Base-by-base conservation (phyloP, 1,140 invertebrate species). In the Platorchestia sp. region DNA sequence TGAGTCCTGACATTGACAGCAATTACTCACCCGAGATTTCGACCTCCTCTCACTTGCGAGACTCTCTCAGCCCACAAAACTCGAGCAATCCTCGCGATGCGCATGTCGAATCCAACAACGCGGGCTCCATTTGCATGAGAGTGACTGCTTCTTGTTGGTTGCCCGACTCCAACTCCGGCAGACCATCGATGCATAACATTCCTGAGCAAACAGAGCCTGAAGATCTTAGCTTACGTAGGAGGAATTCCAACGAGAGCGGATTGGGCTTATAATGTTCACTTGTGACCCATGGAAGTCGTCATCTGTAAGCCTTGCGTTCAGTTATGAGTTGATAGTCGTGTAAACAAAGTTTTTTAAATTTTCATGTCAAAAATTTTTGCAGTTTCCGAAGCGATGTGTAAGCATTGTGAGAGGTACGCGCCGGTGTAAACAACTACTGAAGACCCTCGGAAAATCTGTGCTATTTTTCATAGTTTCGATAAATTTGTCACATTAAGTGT, bases 161-260 rank as follows among this genome's bases (percentile, higher is more conserved):
- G 22, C 45, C 45, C 6, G 95, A 95, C n/a, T 75, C 89, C 51
- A 90, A 51, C 97, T 97, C 93, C 96, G 7, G 96, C 59, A 27
- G 59, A 75, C 59, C 14, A 75, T 75, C 59, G 59, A 75, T 47
- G 91, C 45, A 45, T 40, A 27, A 93, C 41, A 89, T 89, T 89
- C 98, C 98, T 0, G 98, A 98, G 97, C 98, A 99, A 97, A 99
- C 98, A 0, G 98, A 99, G 97, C 99, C 99, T 0, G 98, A 99
- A 97, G 98, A 99, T 97, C 97, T 99, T 43, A 96, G 96, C 87
- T 95, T 96, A 75, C 90, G 47, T 93, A 40, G 95, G 44, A 42
- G 41, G 41, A 47, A 47, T 40, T 44, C 43, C 10, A 44, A 93
- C 47, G 45, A 41, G 0, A 93, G 44, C 45, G 45, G 91, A 27